Base-by-base conservation (phyloP, 2,113 vertebrate genomes). In the Apaloderma vittatum region DNA sequence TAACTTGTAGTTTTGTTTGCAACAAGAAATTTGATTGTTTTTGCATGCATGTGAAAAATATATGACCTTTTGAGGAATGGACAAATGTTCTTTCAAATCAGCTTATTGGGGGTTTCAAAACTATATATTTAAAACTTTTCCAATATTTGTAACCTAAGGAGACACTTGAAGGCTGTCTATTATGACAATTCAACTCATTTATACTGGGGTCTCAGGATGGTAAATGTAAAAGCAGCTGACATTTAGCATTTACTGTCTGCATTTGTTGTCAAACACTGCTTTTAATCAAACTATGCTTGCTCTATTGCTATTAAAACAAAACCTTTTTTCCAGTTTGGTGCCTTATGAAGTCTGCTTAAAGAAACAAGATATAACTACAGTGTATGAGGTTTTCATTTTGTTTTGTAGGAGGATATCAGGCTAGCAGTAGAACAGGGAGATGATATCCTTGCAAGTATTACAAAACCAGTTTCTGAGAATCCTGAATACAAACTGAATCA, bases 401-500 rank as follows among this genome's bases (percentile, higher is more conserved):
- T 63, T 83, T 89, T 86, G 11, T 80, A 99, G 99, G 99, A 98
- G 90, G 99, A 99, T 86, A 97, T 99, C 89, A 96, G 96, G 91
- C 95, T 98, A 96, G 98, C 98, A 40, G 97, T 99, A 83, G 98
- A 92, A 61, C 98, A 99, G 78, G 99, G 99, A 26, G 97, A 96
- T 62, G 93, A 97, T 77, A 97, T 99, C 91, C 97, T 99, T 43
- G 98, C 98, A 86, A 98, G 97, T 97, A 99, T 99, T 97, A 98
- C 98, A 48, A 98, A 99, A 87, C 99, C 99, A 1, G 93, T 99
- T 72, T 93, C 95, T 32, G 98, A 97, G 92, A 98, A 99, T 87
- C 97, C 98, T 0, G 99, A 98, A 61, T 98, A 98, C 97, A 98
- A 97, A 94, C 98, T 99, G 97, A 99, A 98, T 97, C 99, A 99